phyloP scores from a whole-genome alignment of 2,113 vertebrate genomes.

The Passer montanus region DNA sequence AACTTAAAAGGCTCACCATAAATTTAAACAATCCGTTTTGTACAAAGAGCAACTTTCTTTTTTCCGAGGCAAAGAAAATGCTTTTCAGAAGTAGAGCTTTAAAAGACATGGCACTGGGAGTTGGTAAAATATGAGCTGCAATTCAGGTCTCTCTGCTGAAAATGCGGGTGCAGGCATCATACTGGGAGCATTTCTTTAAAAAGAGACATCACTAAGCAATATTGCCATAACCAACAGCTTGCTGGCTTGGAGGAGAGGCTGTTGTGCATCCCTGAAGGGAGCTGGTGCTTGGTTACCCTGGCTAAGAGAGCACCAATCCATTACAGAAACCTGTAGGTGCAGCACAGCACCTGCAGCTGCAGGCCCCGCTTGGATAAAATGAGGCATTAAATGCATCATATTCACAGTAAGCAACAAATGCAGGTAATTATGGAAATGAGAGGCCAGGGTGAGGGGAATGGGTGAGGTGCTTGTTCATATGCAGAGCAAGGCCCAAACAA shows the following conservation, averaged over 20 bases:
- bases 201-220: neutral
- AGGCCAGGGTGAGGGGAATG: neutral
- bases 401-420: conserved; percentile 9
- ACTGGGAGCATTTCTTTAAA: neutral
- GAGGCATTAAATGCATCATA: neutral
- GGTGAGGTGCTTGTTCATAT: neutral
- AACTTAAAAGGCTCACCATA: neutral
- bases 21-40: neutral
- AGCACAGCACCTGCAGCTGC: neutral
- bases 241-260: neutral
- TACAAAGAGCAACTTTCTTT: neutral
- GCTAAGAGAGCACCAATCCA: neutral
- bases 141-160: neutral
- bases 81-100: neutral
- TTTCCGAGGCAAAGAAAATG: neutral
- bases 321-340: neutral
- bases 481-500: neutral
- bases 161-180: neutral
- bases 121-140: neutral
- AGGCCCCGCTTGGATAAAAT: neutral
- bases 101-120: neutral
- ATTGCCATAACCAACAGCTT: neutral
- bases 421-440: conserved; percentile 19
- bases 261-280: neutral
- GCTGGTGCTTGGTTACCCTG: neutral